phyloP scores from a whole-genome alignment of 2,797 vertebrate species.

The Petrocephalus sullivani region DNA sequence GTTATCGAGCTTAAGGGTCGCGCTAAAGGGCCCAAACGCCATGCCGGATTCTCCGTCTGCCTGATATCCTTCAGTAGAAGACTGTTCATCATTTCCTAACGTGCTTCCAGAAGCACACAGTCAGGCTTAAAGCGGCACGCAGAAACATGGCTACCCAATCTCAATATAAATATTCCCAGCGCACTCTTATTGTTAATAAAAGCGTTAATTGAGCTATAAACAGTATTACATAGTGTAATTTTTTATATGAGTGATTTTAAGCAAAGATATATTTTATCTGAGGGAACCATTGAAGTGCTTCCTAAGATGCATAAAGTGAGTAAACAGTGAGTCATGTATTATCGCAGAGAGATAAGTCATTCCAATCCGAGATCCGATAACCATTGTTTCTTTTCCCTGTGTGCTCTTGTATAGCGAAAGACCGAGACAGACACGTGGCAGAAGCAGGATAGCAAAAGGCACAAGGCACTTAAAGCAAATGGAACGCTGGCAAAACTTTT shows the following conservation, averaged over 20 bases:
- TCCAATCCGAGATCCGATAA: neutral
- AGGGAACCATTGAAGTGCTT: neutral
- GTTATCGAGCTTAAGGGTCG: neutral
- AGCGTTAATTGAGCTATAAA: neutral
- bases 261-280: neutral
- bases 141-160: neutral
- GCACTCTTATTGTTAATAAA: neutral
- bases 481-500: neutral
- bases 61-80: neutral
- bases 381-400: neutral
- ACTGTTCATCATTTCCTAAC: neutral
- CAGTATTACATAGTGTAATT: neutral
- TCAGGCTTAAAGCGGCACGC: neutral
- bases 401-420: neutral
- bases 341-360: neutral
- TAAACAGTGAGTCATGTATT: neutral
- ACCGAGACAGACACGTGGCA: neutral
- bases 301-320: neutral
- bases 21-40: neutral
- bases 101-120: neutral
- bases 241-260: constrained; percentile 2
- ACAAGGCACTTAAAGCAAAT: neutral
- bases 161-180: neutral
- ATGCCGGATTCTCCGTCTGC: neutral
- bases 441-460: neutral